Base-by-base conservation (phyloP, 2,113 vertebrate genomes). In the Callorhinus ursinus region DNA sequence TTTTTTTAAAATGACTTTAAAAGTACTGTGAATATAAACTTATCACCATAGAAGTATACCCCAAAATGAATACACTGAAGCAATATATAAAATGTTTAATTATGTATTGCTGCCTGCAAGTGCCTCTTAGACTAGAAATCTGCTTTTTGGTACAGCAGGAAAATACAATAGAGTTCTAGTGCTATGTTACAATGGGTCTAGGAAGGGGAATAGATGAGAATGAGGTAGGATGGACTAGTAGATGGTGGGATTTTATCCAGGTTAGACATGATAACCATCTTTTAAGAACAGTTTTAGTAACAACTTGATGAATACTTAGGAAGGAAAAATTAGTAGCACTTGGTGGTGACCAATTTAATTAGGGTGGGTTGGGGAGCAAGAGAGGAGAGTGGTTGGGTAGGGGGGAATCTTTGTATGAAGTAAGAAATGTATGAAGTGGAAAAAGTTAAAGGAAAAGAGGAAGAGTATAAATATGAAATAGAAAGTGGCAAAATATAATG, bases 381-480 rank as follows among this genome's bases (percentile, higher is more conserved):
- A 63, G 4, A 28, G 12, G 14, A 4, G 4, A 5, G 18, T 51
- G n/a, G 18, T 8, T 36, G 9, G 2, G 7, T 21, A 59, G 10
- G 74, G 6, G 12, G 4, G 7, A 74, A 22, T n/a, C 21, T 81
- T 77, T 71, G 31, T 49, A 9, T 1, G 31, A 22, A 1, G 13
- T 18, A 49, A 11, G 22, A 31, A 93, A 39, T 46, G 26, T 4
- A 26, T 18, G 4, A 74, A 55, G 7, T 51, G 1, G 28, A 49
- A 7, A 59, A 83, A 71, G 6, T 42, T 28, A 76, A 49, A 9
- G 1, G 12, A 16, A 80, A 88, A 28, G 9, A 18, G 5, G 42
- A 63, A 16, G 22, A 12, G 19, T 57, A 3, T 36, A 63, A 76
- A 88, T 63, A 33, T 31, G 14, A 81, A 76, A 1, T 31, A 26